Evolutionary conservation across 1,140 invertebrate genomes (phyloP).

Genomic region (Leptonema lineaticorne): DNA sequence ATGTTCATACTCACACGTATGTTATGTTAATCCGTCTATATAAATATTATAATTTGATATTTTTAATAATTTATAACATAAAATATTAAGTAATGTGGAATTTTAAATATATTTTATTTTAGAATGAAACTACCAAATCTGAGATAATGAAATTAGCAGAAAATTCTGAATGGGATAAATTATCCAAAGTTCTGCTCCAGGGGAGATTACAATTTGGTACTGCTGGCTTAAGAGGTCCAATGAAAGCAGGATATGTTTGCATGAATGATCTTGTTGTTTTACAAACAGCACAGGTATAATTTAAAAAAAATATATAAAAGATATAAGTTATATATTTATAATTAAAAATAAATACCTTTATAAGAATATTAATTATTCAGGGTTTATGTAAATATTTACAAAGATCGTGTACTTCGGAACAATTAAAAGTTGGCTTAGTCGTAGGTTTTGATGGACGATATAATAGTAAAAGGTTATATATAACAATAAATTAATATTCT

Average conservation of each 20-base stretch:
- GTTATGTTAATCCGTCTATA: too few relatives aligned
- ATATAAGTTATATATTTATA: background rate
- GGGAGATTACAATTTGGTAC: slow-evolving; percentile 82
- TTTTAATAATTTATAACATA: too few relatives aligned
- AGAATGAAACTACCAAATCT: slow-evolving; percentile 46
- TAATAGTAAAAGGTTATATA: slow-evolving; percentile 79
- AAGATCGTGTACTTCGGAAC: slow-evolving; percentile 54
- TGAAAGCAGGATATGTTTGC: slow-evolving; percentile 88
- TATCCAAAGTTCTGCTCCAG: slow-evolving; percentile 62
- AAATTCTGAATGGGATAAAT: slow-evolving; percentile 53
- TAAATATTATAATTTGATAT: too few relatives aligned
- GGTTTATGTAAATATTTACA: slow-evolving; percentile 82
- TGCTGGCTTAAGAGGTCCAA: slow-evolving; percentile 85
- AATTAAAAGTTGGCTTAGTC: slow-evolving; percentile 71
- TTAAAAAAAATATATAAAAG: background rate
- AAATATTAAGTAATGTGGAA: too few relatives aligned
- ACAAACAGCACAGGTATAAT: slow-evolving; percentile 80
- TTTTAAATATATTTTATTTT: background rate
- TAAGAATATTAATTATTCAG: slow-evolving; percentile 44
- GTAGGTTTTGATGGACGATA: slow-evolving; percentile 95
- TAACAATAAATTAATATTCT: background rate
- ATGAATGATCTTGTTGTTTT: slow-evolving; percentile 99
- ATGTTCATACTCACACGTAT: too few relatives aligned
- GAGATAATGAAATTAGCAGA: slow-evolving; percentile 59
- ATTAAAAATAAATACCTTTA: background rate